Base-by-base conservation (phyloP, 2,888 invertebrate genomes). In the Protonemura montana region DNA sequence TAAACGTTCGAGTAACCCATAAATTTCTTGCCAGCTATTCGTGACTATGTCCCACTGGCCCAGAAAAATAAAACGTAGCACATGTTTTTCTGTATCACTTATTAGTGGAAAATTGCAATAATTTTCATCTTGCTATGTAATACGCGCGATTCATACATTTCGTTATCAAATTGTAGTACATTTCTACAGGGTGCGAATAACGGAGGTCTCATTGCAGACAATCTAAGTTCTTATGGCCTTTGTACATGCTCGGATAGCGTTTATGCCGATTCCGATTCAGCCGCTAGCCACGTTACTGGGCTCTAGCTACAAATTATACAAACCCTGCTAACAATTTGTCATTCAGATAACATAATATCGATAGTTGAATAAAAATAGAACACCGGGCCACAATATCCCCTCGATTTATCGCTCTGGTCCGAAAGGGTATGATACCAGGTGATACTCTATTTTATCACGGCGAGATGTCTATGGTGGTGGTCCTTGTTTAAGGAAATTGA, bases 291-390 rank as follows among this genome's bases (percentile, higher is more conserved):
- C 21, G 26, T 21, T 76, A 30, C 27, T n/a, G 81, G 5, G 21
- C 21, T 13, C n/a, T n/a, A 10, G 81, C 28, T 81, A 30, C 81
- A 81, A 81, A 81, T 81, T 81, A 81, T 6, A 29, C 28, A 81
- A 30, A 30, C 30, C 28, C 81, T n/a, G n/a, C 16, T 21, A 21
- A 10, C 81, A 81, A 81, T 81, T 81, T 81, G 81, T 81, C 81
- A 81, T 81, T 28, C 16, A 29, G 81, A 81, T 81, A 81, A 81
- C 28, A 30, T 30, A 81, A 27, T 28, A n/a, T 30, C 81, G 81
- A 81, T 81, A 81, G 81, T 81, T 28, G 5, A 28, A 81, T 81
- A 81, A 81, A 16, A 29, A 28, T 28, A 78, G 26, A 78, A 13
- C 26, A 21, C 78, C 26, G 27, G 59, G 16, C 59, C 1, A 59